phyloP scores from a whole-genome alignment of 2,797 vertebrate species.

The Bradypodion ventrale region DNA sequence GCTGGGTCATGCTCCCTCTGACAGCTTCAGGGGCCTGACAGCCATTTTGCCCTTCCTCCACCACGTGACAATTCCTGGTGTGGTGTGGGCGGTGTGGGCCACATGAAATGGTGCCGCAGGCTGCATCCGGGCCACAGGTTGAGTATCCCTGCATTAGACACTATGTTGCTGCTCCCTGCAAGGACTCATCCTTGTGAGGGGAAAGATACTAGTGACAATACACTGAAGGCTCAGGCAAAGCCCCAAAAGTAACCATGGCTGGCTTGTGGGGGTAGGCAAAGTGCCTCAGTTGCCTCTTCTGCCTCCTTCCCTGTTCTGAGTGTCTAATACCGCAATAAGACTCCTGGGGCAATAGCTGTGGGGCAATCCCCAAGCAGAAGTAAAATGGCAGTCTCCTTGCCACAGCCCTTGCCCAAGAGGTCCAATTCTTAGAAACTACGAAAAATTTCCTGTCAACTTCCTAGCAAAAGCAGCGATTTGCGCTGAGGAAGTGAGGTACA shows the following conservation, averaged over 20 bases:
- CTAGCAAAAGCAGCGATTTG: background rate
- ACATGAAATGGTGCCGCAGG: too few species aligned
- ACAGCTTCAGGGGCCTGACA: too few species aligned
- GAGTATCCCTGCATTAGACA: too few species aligned
- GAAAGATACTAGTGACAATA: too few species aligned
- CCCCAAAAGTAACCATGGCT: background rate
- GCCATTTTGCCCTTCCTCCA: too few species aligned
- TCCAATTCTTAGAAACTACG: background rate
- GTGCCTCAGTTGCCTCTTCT: background rate
- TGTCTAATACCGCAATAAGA: too few species aligned
- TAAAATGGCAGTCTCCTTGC: background rate
- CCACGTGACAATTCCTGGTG: too few species aligned
- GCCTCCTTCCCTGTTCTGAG: background rate
- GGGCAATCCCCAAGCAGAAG: background rate
- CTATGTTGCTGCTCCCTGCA: background rate
- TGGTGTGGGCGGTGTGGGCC: too few species aligned
- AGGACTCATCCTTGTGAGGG: background rate
- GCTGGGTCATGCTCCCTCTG: too few species aligned
- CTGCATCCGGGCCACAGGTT: too few species aligned
- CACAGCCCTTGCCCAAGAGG: background rate
- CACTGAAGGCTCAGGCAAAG: background rate
- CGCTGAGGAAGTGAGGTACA: background rate
- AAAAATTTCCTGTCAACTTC: background rate
- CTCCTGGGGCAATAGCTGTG: too few species aligned
- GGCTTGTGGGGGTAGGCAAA: background rate